Evolutionary conservation across 2,113 vertebrate species (phyloP), one percentile per base, ranked within the genome.

Genomic region (Lucifuga dentata): DNA sequence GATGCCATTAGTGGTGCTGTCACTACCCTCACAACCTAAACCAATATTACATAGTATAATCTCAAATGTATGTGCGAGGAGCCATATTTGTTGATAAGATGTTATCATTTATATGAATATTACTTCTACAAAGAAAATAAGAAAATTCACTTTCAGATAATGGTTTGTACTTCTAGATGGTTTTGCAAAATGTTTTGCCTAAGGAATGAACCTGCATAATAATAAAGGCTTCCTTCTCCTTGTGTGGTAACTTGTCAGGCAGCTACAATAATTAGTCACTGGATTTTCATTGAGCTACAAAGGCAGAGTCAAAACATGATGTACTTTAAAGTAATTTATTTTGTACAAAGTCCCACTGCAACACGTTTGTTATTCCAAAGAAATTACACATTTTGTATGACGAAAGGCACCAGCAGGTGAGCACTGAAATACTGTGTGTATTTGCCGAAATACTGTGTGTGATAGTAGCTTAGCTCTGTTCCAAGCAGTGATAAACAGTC

Each of bases 241-340:
- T 43, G 48, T 57, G 73, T 84, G 76, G 65, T 75, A 62, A 83
- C 80, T 67, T 86, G 59, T 83, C 76, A 79, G 36, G 43, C 61
- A 64, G 70, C 67, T 71, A 51, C 44, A 58, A 61, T 89, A 84
- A 87, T 83, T 85, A 60, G 63, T 80, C 59, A 83, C 70, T 55
- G 78, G 77, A 78, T 85, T 90, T 90, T 78, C 53, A 61, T 74
- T 75, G 67, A 65, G 57, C 51, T 73, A 72, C 52, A 59, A 73
- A 84, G 67, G 73, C 67, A 29, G 44, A 80, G 63, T 63, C 52
- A 79, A 75, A 86, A 77, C 49, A 70, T 21, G 29, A 29, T 41
- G 20, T 16, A 48, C 50, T 56, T 46, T 69, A 43, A 72, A 72
- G 66, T 66, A 8, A 76, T 83, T 78, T 68, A 59, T 68, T 83